Base-by-base conservation (phyloP, 2,888 invertebrate genomes). In the Conchocele bisecta region DNA sequence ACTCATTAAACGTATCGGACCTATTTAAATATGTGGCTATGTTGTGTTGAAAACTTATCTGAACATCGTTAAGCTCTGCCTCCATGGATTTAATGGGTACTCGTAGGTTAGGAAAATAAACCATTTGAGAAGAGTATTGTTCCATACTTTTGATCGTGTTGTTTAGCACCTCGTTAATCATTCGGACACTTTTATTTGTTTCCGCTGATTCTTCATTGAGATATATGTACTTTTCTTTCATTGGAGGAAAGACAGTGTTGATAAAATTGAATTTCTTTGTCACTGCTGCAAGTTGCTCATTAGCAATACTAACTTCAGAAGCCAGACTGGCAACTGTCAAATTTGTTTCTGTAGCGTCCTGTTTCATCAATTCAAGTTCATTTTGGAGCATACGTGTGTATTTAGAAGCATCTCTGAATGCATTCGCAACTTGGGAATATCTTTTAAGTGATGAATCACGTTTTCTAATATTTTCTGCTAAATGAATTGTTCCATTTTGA, bases 221-320 rank as follows among this genome's bases (percentile, higher is more conserved):
- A 0, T 33, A 13, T 22, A 46, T 50, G 22, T 46, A 69, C 17
- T 39, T 41, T 0, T 51, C 9, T 13, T 28, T 29, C 13, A 69
- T 20, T 20, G 33, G 42, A 22, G 63, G 53, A 17, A 68, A 54
- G n/a, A 66, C 56, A 6, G 46, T n/a, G 39, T 63, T 63, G 4
- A 73, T 31, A 24, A 33, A 56, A 5, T 53, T 41, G 13, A 76
- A 22, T 50, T 76, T 76, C 4, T 33, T 54, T 17, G 33, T 31
- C n/a, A 61, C 33, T 28, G 54, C 50, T 3, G 50, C 17, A 17
- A 58, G 67, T 5, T 15, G 26, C 13, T 39, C 26, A 31, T 44
- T 28, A n/a, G 51, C 42, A 1, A 39, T 22, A 24, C 20, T 13
- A 7, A 63, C 33, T 5, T 29, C 29, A 7, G 31, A 5, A 2